Conservation (phyloP, 2,888 invertebrate species). For the Hybos culiciformis region DNA sequence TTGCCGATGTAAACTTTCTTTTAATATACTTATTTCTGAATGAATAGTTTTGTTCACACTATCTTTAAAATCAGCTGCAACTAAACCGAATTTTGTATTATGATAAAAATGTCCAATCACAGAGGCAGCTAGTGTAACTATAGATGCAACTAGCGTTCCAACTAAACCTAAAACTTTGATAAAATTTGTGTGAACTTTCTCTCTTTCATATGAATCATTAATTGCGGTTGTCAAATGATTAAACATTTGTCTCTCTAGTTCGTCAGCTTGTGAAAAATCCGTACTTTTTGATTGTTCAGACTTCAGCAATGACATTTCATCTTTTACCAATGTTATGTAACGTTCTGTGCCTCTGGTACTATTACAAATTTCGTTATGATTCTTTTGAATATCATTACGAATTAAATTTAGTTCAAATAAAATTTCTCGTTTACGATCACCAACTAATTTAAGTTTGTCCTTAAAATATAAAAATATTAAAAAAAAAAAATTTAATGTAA, state of each 20-base stretch:
- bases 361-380: slow-evolving; percentile 6
- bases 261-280: slow-evolving; percentile 51
- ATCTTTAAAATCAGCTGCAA: slow-evolving; percentile 4
- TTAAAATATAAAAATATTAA: neutral
- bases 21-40: neutral
- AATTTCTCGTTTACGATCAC: slow-evolving; percentile 9
- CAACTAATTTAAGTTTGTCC: slow-evolving; percentile 8
- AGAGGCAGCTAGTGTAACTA: slow-evolving; percentile 7
- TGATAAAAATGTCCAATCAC: slow-evolving; percentile 9
- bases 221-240: slow-evolving; percentile 59
- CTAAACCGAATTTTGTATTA: slow-evolving; percentile 6
- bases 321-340: slow-evolving; percentile 6
- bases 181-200: slow-evolving; percentile 64
- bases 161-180: slow-evolving; percentile 33
- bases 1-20: neutral
- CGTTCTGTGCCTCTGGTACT: slow-evolving; percentile 7
- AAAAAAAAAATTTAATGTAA: neutral
- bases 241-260: slow-evolving; percentile 62
- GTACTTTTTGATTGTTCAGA: slow-evolving; percentile 48
- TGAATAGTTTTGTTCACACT: neutral
- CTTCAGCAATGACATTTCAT: slow-evolving; percentile 7
- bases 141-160: slow-evolving; percentile 7
- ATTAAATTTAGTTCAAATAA: slow-evolving; percentile 3
- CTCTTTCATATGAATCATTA: slow-evolving; percentile 69
- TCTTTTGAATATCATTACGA: slow-evolving; percentile 8